Conservation (phyloP, 2,888 invertebrate species). For the Glaucopsyche alexis region DNA sequence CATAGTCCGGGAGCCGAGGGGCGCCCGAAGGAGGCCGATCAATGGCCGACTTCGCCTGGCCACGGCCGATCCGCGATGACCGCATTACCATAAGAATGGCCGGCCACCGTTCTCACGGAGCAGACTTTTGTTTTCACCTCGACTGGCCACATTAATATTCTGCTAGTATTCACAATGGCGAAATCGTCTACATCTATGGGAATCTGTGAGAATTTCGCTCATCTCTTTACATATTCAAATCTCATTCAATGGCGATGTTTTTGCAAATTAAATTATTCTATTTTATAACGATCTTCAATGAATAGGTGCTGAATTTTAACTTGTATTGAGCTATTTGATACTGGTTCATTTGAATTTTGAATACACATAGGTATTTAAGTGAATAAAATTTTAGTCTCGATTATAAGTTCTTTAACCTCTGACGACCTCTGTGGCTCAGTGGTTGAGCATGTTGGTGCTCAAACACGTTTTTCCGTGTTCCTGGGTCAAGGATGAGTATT, state of each 20-base stretch:
- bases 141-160: conserved; percentile 44
- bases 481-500: too few relatives aligned
- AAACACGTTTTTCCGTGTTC: too few relatives aligned
- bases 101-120: conserved; percentile 64
- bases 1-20: conserved; percentile 45
- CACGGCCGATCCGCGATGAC: conserved; percentile 63
- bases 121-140: conserved; percentile 49
- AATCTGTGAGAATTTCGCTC: conserved; percentile 31
- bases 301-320: conserved; percentile 9
- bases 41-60: conserved; percentile 52
- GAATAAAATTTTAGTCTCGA: not conserved
- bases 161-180: conserved; percentile 34
- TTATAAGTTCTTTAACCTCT: not conserved
- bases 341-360: conserved; percentile 10
- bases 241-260: conserved; percentile 2
- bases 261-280: conserved; percentile 17
- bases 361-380: not conserved
- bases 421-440: not conserved
- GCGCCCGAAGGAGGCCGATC: conserved; percentile 57
- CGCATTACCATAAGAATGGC: conserved; percentile 69
- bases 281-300: not conserved
- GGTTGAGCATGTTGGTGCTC: too few relatives aligned
- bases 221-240: conserved; percentile 17
- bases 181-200: conserved; percentile 34
- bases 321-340: not conserved